Evolutionary conservation across 2,797 vertebrate species (phyloP), one percentile per base, ranked within the genome.

Genomic region (Gymnoscopelus microlampas): DNA sequence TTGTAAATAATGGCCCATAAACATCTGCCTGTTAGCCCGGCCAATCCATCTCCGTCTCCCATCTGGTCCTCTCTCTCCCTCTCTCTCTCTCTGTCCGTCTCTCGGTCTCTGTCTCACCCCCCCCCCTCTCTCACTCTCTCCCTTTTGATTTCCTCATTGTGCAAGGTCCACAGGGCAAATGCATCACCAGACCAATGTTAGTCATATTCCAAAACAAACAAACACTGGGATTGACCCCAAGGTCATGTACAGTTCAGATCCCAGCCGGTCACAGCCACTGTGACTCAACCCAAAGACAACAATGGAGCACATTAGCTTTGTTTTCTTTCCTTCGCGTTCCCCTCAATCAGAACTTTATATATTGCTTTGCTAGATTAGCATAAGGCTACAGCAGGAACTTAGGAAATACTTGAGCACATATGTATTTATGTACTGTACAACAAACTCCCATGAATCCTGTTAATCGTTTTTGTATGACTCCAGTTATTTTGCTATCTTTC

Each of bases 1-100:
- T 90, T 89, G 91, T 93, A 90, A 92, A 91, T 88, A 90, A 94
- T 90, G 80, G 83, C 81, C 85, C 87, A 88, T 91, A 93, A 92
- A 91, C 88, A 92, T 93, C 91, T 92, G 90, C 87, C 84, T 85
- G 80, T 89, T 90, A 89, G 88, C 70, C 73, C 51, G 55, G 66
- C 80, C 78, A 74, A 87, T 90, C 85, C 82, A 89, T 89, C 86
- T 85, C 71, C 12, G 81, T 79, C 87, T 86, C 73, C 84, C 86
- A 91, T 90, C 89, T 91, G 84, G 80, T 85, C 77, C 83, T 76
- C 81, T 78, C 77, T 83, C 51, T 39, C 51, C 48, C 72, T 80
- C 81, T 62, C 62, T 14, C 62, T 14, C n/a, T 53, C 62, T 53
- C 4, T 48, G 11, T 26, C 49, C 14, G 8, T 62, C 60, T 50